A percentile compares a stretch with the other conserved stretches of the same genome.
These are phyloP conservation scores for Gavia stellata DNA, from an alignment of 2,113 vertebrate species.

Conservation along the genomic window DNA sequence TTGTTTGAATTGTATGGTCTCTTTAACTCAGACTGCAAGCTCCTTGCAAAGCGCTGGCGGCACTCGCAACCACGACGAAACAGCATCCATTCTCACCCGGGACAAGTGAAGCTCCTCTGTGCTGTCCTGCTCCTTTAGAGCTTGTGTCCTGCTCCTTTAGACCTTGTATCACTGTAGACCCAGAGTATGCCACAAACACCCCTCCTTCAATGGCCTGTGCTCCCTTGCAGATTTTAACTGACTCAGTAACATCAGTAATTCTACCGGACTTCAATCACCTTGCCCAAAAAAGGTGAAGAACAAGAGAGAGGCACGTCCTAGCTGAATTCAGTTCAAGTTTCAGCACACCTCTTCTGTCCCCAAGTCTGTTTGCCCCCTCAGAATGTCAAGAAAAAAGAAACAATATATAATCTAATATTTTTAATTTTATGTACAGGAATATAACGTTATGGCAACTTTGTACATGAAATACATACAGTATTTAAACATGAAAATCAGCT, in stretches of 20 bases:
- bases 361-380: neutral
- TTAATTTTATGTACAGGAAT: conserved; percentile 83
- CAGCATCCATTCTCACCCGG: neutral
- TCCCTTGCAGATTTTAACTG: neutral
- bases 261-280: neutral
- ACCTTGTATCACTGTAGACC: neutral
- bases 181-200: neutral
- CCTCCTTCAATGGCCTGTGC: neutral
- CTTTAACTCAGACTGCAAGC: neutral
- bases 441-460: conserved; percentile 87
- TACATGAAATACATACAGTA: conserved; percentile 90
- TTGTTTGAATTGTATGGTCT: neutral
- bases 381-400: conserved; percentile 16
- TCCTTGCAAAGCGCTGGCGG: neutral
- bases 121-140: neutral
- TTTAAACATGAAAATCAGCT: conserved; percentile 84
- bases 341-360: neutral
- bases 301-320: neutral
- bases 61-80: neutral
- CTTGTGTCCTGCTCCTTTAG: neutral
- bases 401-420: conserved; percentile 74
- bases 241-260: neutral
- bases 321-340: neutral
- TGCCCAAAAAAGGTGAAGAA: neutral
- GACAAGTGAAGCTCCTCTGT: neutral